A percentile compares a stretch with the other conserved stretches of the same genome.
These are phyloP conservation scores for Geophilus truncorum DNA, from an alignment of 2,888 invertebrate species.

Conservation along the genomic window DNA sequence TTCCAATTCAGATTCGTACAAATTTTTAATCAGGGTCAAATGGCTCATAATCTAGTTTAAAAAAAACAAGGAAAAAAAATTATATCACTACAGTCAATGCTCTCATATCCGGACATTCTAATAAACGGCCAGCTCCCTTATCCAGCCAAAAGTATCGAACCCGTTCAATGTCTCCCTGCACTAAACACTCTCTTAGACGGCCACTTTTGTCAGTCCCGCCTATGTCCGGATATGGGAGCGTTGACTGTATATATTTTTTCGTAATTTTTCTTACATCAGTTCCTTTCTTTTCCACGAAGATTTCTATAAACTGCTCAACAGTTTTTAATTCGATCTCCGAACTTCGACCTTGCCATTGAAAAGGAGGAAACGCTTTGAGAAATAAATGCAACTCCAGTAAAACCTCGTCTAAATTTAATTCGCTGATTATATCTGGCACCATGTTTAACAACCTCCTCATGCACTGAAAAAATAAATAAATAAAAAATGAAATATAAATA, in stretches of 20 bases:
- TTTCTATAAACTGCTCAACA: conserved; percentile 88
- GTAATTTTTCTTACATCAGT: conserved; percentile 54
- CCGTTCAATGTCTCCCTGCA: too few species aligned
- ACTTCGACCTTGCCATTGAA: conserved; percentile 78
- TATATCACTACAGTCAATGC: background rate
- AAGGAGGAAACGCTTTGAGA: conserved; percentile 76
- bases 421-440: conserved; percentile 66
- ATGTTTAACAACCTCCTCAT: conserved; percentile 90
- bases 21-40: conserved; percentile 52
- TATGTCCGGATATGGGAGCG: too few species aligned
- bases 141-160: too few species aligned
- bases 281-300: conserved; percentile 83
- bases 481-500: background rate
- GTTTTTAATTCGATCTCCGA: conserved; percentile 78
- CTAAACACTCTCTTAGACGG: too few species aligned
- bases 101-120: too few species aligned
- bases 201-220: too few species aligned
- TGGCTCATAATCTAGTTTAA: conserved; percentile 56
- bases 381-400: conserved; percentile 81
- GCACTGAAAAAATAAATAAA: conserved; percentile 56
- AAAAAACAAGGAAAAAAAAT: background rate
- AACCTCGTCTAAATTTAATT: conserved; percentile 51
- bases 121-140: too few species aligned
- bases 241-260: too few species aligned
- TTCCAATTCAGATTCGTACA: conserved; percentile 78